phyloP scores from a whole-genome alignment of 1,140 invertebrate genomes.

The Ectropis grisescens region DNA sequence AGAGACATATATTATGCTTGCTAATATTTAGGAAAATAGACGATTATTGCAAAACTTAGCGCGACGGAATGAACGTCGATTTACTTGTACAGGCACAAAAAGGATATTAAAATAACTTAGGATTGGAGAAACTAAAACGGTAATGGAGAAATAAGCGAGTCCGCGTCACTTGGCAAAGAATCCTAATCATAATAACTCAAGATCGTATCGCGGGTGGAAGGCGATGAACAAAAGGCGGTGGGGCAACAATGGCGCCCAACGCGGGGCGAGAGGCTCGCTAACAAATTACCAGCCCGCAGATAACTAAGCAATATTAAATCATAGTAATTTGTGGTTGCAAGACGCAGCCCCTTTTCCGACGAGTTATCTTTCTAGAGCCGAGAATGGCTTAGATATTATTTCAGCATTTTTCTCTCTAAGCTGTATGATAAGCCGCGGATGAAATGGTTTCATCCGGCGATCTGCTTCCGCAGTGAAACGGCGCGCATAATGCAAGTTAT shows the following conservation, averaged over 20 bases:
- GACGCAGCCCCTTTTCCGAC: slow-evolving; percentile 41
- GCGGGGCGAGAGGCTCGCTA: slow-evolving; percentile 45
- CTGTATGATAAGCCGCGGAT: slow-evolving; percentile 19
- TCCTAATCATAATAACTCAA: slow-evolving; percentile 69
- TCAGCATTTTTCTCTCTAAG: slow-evolving; percentile 28
- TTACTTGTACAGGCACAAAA: slow-evolving; percentile 10
- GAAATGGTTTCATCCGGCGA: neutral
- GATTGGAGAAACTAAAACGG: slow-evolving; percentile 42
- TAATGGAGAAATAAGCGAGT: slow-evolving; percentile 59
- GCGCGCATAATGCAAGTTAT: neutral
- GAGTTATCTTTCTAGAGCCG: slow-evolving; percentile 34
- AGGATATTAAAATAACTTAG: slow-evolving; percentile 16
- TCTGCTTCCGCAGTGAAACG: neutral
- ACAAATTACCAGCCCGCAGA: slow-evolving; percentile 65
- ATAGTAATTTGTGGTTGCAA: slow-evolving; percentile 64
- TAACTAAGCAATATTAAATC: slow-evolving; percentile 70
- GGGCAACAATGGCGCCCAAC: slow-evolving; percentile 57
- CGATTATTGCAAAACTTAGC: too few relatives aligned
- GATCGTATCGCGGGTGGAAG: slow-evolving; percentile 54
- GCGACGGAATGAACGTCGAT: too few relatives aligned
- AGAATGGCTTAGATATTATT: slow-evolving; percentile 27
- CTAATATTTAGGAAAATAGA: too few relatives aligned
- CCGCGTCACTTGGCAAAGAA: slow-evolving; percentile 61
- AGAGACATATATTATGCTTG: too few relatives aligned
- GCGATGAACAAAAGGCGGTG: slow-evolving; percentile 63